phyloP scores from a whole-genome alignment of 1,140 invertebrate genomes.

The Camponotus floridanus region DNA sequence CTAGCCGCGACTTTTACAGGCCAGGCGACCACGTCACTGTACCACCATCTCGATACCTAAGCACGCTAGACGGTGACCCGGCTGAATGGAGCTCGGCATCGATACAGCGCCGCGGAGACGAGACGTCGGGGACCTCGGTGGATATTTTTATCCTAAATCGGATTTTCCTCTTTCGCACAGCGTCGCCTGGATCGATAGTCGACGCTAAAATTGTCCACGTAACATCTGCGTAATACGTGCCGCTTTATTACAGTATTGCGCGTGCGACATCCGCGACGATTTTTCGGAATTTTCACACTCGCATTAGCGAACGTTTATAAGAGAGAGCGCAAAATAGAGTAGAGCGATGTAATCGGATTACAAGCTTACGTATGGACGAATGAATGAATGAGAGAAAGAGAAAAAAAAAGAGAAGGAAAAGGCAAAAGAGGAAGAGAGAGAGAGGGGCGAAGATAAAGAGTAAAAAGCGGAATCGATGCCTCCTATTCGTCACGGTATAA shows the following conservation, averaged over 20 bases:
- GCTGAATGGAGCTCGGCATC: constrained; percentile 31
- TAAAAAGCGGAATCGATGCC: constrained; percentile 58
- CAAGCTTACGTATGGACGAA: constrained; percentile 49
- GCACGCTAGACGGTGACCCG: constrained; percentile 22
- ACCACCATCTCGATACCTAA: background rate
- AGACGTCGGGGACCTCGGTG: constrained; percentile 49
- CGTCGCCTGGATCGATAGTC: constrained; percentile 38
- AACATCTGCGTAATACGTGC: constrained; percentile 37
- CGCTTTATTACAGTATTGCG: constrained; percentile 22
- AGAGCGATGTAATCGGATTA: constrained; percentile 60
- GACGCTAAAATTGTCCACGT: constrained; percentile 55
- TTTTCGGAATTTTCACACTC: constrained; percentile 42
- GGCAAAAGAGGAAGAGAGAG: background rate
- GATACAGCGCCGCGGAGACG: constrained; percentile 38
- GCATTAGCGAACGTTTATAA: constrained; percentile 37
- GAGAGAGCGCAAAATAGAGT: constrained; percentile 39
- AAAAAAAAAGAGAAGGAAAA: background rate
- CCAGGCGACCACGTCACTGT: too few relatives aligned
- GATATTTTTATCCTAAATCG: constrained; percentile 56
- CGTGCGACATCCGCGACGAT: constrained; percentile 1
- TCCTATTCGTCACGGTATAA: constrained; percentile 69
- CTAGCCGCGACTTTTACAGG: background rate
- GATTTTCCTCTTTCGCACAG: constrained; percentile 46
- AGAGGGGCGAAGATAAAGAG: constrained; percentile 17
- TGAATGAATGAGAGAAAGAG: constrained; percentile 21